phyloP scores from a whole-genome alignment of 1,140 invertebrate species.

The Oryctes rhinoceros region DNA sequence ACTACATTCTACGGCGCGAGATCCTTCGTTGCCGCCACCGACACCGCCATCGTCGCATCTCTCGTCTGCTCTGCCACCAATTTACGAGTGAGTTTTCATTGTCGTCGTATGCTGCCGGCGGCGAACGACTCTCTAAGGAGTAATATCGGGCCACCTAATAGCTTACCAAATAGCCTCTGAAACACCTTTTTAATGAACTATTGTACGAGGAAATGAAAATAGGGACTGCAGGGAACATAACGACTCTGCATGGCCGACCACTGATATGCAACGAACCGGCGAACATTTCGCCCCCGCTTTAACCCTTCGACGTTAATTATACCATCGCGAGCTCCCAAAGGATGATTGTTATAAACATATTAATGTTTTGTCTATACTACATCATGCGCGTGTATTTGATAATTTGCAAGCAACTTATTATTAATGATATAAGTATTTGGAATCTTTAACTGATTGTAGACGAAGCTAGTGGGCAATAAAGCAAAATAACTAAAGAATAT shows the following conservation, averaged over 20 bases:
- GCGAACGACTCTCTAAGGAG: conserved; percentile 69
- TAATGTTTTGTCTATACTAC: conserved; percentile 35
- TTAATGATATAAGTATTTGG: background rate
- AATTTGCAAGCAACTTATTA: conserved; percentile 7
- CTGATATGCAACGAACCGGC: conserved; percentile 35
- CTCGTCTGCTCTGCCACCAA: conserved; percentile 45
- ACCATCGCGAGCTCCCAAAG: conserved; percentile 23
- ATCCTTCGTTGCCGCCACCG: conserved; percentile 2
- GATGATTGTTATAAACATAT: conserved; percentile 38
- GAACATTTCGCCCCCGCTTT: conserved; percentile 7
- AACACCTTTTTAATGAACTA: conserved; percentile 79
- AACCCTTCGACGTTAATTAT: conserved; percentile 39
- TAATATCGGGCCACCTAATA: conserved; percentile 72
- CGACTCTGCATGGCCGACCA: conserved; percentile 48
- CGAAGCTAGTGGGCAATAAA: too few species aligned
- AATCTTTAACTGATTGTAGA: too few species aligned
- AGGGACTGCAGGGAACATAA: conserved; percentile 60
- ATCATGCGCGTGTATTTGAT: background rate
- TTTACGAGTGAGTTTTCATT: conserved; percentile 60
- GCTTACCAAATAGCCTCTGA: conserved; percentile 71
- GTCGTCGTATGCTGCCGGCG: conserved; percentile 59
- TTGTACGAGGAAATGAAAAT: conserved; percentile 72
- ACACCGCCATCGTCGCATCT: conserved; percentile 35
- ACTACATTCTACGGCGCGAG: background rate
- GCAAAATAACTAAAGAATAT: too few species aligned